Evolutionary conservation across 2,888 invertebrate genomes (phyloP).

Genomic region (Creontiades dilutus): DNA sequence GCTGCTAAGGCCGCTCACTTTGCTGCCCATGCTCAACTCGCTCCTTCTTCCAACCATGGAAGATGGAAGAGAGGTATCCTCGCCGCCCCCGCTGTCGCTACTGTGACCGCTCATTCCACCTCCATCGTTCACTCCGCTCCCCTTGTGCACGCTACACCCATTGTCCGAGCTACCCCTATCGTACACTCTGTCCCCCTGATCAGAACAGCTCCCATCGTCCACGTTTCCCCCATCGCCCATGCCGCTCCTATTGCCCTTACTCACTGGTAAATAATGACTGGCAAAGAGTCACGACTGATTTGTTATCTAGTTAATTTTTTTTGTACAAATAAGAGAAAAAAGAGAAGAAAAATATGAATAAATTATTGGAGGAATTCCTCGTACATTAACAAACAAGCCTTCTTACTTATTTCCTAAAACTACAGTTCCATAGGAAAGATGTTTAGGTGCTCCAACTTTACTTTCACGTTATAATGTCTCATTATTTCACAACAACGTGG

Average conservation of each 20-base stretch:
- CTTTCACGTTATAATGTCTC: too few species aligned
- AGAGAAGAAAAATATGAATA: too few species aligned
- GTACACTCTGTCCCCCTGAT: conserved; percentile 64
- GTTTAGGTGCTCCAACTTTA: too few species aligned
- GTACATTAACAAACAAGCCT: not conserved
- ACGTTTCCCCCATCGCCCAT: conserved; percentile 42
- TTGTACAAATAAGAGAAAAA: conserved; percentile 34
- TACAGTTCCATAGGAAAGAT: too few species aligned
- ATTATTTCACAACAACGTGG: too few species aligned
- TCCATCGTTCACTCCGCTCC: conserved; percentile 55
- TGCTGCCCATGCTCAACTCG: conserved; percentile 79
- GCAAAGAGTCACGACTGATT: conserved; percentile 70
- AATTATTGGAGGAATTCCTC: conserved; percentile 67
- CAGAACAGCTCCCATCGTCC: conserved; percentile 54
- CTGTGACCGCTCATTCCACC: conserved; percentile 59
- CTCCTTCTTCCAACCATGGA: conserved; percentile 49
- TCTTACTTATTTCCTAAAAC: not conserved
- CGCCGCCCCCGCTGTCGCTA: conserved; percentile 51
- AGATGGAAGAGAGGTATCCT: conserved; percentile 66
- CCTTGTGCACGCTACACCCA: conserved; percentile 65
- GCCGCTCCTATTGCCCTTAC: conserved; percentile 53
- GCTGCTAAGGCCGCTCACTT: conserved; percentile 77
- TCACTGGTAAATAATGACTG: conserved; percentile 68
- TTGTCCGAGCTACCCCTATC: conserved; percentile 60
- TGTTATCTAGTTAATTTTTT: conserved; percentile 61